phyloP scores from a whole-genome alignment of 1,140 invertebrate species.

The Neodiprion virginianus region DNA sequence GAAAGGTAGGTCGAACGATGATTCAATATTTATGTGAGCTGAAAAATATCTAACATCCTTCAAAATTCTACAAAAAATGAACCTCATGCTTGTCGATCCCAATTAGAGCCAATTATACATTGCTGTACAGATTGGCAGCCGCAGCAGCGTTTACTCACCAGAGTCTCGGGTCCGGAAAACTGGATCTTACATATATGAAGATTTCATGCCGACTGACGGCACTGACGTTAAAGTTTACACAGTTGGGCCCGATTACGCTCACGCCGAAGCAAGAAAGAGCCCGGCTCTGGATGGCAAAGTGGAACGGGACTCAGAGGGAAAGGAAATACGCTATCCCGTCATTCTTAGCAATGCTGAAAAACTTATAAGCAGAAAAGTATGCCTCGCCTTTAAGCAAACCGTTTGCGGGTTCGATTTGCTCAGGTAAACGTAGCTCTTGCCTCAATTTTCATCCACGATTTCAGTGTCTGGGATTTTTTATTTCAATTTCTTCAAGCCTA shows the following conservation, averaged over 20 bases:
- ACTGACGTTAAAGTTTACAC: constrained; percentile 81
- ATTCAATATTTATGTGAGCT: neutral
- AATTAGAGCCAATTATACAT: constrained; percentile 26
- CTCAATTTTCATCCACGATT: neutral
- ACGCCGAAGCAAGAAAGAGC: constrained; percentile 98
- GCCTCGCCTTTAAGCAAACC: constrained; percentile 97
- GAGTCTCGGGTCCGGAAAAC: constrained; percentile 95
- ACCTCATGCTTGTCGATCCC: neutral
- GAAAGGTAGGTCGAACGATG: constrained; percentile 78
- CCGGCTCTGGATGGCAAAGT: constrained; percentile 98
- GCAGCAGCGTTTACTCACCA: constrained; percentile 97
- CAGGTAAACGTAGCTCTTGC: constrained; percentile 62
- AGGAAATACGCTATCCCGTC: constrained; percentile 98
- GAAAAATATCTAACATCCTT: neutral
- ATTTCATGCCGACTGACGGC: constrained; percentile 99
- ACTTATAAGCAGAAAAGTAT: constrained; percentile 98
- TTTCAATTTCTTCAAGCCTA: too few relatives aligned
- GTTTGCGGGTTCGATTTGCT: constrained; percentile 99
- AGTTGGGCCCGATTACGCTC: constrained; percentile 97
- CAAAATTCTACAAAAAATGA: neutral
- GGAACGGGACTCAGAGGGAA: constrained; percentile 96
- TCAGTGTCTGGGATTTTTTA: neutral
- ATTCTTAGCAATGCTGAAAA: constrained; percentile 98
- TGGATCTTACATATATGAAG: constrained; percentile 99
- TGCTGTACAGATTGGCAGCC: constrained; percentile 87